phyloP scores from a whole-genome alignment of 2,888 invertebrate species.

The Spisula subtruncata region DNA sequence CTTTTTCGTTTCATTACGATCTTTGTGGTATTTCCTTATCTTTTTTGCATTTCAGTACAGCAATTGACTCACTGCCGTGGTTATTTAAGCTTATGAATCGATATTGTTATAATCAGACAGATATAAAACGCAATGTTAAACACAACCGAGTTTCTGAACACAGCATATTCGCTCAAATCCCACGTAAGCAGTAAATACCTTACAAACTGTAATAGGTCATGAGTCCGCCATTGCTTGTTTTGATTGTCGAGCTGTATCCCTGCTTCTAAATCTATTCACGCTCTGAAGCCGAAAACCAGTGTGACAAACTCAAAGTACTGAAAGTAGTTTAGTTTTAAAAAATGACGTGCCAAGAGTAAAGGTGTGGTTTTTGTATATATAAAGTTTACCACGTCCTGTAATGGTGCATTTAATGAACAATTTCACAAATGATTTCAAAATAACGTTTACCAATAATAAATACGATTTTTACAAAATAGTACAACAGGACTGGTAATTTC shows the following conservation, averaged over 20 bases:
- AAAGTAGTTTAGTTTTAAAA: neutral
- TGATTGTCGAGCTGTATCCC: neutral
- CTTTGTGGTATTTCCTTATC: neutral
- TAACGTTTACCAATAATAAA: too few species aligned
- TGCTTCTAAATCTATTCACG: neutral
- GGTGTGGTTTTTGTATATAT: too few species aligned
- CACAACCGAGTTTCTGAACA: neutral
- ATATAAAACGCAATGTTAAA: neutral
- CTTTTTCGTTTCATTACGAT: neutral
- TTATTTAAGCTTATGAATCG: neutral
- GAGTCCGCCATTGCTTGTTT: constrained; percentile 11
- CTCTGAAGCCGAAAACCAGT: neutral
- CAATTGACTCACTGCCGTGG: neutral
- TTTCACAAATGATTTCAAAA: too few species aligned
- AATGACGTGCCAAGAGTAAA: too few species aligned
- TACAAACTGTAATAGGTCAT: neutral
- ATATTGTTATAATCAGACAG: neutral
- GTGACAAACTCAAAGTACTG: neutral
- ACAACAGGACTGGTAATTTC: too few species aligned
- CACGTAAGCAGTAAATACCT: too few species aligned
- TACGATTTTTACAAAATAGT: too few species aligned
- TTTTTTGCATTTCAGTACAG: neutral
- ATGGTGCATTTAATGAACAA: too few species aligned
- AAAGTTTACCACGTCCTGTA: too few species aligned
- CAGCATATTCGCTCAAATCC: too few species aligned